Conservation (phyloP, 1,140 invertebrate genomes). For the Dermatophagoides farinae region DNA sequence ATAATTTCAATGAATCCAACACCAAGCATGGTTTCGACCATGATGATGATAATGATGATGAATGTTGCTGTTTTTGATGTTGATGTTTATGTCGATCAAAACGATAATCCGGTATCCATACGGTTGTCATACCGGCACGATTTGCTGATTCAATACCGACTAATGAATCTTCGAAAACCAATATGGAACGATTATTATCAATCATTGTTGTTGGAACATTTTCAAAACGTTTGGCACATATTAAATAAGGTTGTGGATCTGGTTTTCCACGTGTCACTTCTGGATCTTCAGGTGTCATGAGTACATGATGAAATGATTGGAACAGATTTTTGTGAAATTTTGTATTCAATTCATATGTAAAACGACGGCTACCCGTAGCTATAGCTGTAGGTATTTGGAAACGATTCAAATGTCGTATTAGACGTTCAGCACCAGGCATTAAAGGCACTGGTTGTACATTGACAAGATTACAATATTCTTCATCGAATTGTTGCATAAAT, state of each 20-base stretch:
- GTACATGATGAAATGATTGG: slow-evolving; percentile 5
- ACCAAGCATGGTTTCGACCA: neutral
- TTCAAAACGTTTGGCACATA: slow-evolving; percentile 2
- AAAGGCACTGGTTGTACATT: neutral
- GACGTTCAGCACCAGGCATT: slow-evolving; percentile 9
- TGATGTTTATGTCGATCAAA: neutral
- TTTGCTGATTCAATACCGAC: slow-evolving; percentile 7
- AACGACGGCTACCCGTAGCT: neutral
- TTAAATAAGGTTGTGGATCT: slow-evolving; percentile 4
- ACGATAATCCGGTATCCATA: slow-evolving; percentile 7
- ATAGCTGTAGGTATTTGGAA: slow-evolving; percentile 9
- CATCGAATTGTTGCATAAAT: neutral
- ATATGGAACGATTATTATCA: neutral
- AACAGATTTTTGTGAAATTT: neutral
- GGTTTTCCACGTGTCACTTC: slow-evolving; percentile 9
- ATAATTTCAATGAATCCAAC: slow-evolving; percentile 9
- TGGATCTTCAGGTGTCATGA: neutral
- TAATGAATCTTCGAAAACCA: slow-evolving; percentile 9
- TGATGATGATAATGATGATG: too few relatives aligned
- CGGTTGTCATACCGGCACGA: slow-evolving; percentile 2
- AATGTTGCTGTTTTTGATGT: neutral
- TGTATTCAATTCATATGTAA: neutral
- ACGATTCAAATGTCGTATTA: slow-evolving; percentile 1
- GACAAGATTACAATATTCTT: neutral
- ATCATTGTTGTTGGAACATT: neutral